Conservation (phyloP, 1,140 invertebrate species). For the Elysia chlorotica region DNA sequence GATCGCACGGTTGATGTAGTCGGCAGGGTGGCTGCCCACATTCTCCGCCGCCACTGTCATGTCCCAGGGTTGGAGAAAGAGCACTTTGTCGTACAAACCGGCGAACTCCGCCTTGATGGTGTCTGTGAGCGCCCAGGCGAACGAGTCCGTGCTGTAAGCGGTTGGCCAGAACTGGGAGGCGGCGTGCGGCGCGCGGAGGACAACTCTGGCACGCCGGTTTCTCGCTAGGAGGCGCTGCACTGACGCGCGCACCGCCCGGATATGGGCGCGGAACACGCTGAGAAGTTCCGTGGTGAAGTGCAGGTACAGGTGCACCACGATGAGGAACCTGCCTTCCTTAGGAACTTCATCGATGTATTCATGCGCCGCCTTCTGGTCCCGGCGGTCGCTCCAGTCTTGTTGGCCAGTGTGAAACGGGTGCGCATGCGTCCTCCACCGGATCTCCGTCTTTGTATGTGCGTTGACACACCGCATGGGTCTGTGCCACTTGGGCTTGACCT, state of each 20-base stretch:
- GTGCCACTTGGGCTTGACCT: neutral
- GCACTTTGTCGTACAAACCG: neutral
- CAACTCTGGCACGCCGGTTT: neutral
- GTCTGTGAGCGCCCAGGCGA: neutral
- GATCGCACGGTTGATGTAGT: neutral
- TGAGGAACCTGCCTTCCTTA: neutral
- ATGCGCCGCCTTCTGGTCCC: neutral
- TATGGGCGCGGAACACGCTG: neutral
- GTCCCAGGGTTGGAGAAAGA: conserved; percentile 3
- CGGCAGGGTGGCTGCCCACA: neutral
- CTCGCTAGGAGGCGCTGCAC: neutral
- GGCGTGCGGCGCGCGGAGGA: neutral
- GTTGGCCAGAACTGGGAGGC: neutral
- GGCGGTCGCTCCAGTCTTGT: no score
- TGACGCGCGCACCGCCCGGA: neutral
- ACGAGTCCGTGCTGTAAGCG: neutral
- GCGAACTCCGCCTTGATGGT: neutral
- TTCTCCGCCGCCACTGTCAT: neutral
- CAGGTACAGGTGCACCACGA: neutral
- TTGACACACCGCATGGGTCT: neutral
- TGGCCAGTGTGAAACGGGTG: neutral
- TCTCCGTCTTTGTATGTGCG: neutral
- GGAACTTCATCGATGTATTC: conserved; percentile 1
- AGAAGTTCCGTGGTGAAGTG: neutral
- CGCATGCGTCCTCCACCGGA: neutral